phyloP scores from a whole-genome alignment of 2,888 invertebrate species.

The Neocrepidodera transversa region DNA sequence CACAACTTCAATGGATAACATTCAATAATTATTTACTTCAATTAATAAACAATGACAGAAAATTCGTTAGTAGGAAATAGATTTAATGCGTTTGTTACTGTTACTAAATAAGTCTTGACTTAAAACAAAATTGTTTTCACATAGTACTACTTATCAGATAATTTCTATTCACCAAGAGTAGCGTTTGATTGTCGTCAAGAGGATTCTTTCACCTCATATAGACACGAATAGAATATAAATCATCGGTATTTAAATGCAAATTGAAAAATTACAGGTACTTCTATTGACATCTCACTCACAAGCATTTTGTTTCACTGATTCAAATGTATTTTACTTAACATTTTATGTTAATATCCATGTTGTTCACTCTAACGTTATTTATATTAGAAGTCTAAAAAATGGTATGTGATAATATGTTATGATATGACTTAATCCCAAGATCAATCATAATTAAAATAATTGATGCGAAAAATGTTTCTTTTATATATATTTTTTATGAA shows the following conservation, averaged over 20 bases:
- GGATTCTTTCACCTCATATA: conserved; percentile 41
- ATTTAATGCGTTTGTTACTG: too few relatives aligned
- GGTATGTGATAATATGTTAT: not conserved
- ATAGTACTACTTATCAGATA: conserved; percentile 33
- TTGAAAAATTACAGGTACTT: conserved; percentile 35
- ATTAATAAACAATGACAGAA: too few relatives aligned
- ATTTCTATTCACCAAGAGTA: conserved; percentile 38
- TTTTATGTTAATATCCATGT: conserved; percentile 22
- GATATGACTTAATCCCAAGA: not conserved
- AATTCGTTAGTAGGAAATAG: not conserved
- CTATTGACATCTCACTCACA: conserved; percentile 32
- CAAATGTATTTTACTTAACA: conserved; percentile 25
- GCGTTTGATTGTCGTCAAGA: conserved; percentile 41
- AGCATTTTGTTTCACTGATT: conserved; percentile 26
- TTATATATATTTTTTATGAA: too few relatives aligned
- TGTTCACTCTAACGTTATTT: conserved; percentile 18
- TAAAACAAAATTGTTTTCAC: conserved; percentile 33
- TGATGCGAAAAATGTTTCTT: too few relatives aligned
- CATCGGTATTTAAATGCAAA: conserved; percentile 36
- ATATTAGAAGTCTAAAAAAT: conserved; percentile 16
- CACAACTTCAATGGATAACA: too few relatives aligned
- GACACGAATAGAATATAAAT: conserved; percentile 35
- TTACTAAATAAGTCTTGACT: conserved; percentile 22
- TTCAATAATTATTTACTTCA: too few relatives aligned
- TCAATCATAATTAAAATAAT: not conserved